Evolutionary conservation across 2,888 invertebrate species (phyloP).

Genomic region (Campoletis raptor): DNA sequence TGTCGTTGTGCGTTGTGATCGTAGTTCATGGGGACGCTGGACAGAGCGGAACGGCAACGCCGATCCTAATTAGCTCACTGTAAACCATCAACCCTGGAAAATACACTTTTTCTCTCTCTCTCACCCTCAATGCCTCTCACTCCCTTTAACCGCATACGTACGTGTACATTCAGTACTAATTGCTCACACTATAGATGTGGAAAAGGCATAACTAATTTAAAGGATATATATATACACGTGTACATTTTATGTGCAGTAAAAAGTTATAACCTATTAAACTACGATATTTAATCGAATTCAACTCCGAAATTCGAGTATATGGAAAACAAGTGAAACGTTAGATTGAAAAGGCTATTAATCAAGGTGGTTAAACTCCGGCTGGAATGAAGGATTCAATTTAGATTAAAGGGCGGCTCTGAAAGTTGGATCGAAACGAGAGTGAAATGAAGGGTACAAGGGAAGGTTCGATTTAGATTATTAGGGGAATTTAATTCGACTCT

Average conservation of each 20-base stretch:
- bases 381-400: conserved; percentile 3
- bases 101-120: conserved; percentile 1
- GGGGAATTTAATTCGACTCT: background rate
- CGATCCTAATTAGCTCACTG: conserved; percentile 65
- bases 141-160: conserved; percentile 17
- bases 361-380: background rate
- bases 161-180: conserved; percentile 11
- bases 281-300: background rate
- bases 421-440: background rate
- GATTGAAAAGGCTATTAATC: background rate
- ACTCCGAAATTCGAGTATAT: background rate
- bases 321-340: background rate
- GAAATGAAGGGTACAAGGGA: background rate
- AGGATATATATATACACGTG: background rate
- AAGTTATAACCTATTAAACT: background rate
- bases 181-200: background rate
- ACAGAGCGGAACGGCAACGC: conserved; percentile 63
- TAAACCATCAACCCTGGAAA: conserved; percentile 45
- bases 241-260: background rate
- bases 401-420: conserved; percentile 4
- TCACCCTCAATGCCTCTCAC: background rate
- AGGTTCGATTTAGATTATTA: background rate
- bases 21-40: conserved; percentile 59
- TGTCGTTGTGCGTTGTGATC: conserved; percentile 23
- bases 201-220: background rate